Evolutionary conservation across 2,888 invertebrate genomes (phyloP).

Genomic region (Drosophila algonquin): DNA sequence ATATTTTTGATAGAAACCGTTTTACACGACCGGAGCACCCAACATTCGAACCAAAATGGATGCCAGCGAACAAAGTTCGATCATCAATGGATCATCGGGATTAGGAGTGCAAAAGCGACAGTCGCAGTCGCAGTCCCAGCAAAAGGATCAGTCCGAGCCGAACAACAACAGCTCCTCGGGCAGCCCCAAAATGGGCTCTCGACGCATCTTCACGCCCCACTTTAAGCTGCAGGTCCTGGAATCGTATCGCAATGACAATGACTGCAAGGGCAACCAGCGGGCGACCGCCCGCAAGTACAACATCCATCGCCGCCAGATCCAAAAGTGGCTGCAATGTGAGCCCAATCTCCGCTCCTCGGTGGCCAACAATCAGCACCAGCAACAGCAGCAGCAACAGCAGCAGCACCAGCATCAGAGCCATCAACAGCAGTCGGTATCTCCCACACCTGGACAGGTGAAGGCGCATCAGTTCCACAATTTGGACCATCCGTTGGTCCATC

Average conservation of each 20-base stretch:
- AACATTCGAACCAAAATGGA: constrained; percentile 47
- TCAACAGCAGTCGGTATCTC: constrained; percentile 32
- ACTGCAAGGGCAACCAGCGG: constrained; percentile 94
- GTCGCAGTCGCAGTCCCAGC: constrained; percentile 1
- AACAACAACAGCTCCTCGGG: constrained; percentile 41
- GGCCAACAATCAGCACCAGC: constrained; percentile 83
- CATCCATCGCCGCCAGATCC: constrained; percentile 94
- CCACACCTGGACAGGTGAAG: constrained; percentile 55
- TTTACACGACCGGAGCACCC: constrained; percentile 33
- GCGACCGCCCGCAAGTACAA: constrained; percentile 96
- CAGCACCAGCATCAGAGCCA: constrained; percentile 42
- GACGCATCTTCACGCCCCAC: constrained; percentile 94
- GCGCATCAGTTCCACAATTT: constrained; percentile 58
- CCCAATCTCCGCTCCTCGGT: constrained; percentile 90
- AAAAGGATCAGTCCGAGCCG: not conserved
- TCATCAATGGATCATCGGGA: constrained; percentile 10
- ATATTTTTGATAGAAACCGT: constrained; percentile 57
- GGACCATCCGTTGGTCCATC: constrained; percentile 63
- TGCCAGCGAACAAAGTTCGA: constrained; percentile 57
- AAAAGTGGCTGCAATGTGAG: constrained; percentile 96
- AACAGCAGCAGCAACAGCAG: constrained; percentile 54
- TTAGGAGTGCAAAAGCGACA: constrained; percentile 11
- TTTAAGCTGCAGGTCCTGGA: constrained; percentile 95
- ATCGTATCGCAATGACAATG: constrained; percentile 93
- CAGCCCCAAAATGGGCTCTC: constrained; percentile 88